Evolutionary conservation across 1,140 invertebrate genomes (phyloP), one percentile per base, ranked within the genome.

Genomic region (Cyphomyrmex costatus): DNA sequence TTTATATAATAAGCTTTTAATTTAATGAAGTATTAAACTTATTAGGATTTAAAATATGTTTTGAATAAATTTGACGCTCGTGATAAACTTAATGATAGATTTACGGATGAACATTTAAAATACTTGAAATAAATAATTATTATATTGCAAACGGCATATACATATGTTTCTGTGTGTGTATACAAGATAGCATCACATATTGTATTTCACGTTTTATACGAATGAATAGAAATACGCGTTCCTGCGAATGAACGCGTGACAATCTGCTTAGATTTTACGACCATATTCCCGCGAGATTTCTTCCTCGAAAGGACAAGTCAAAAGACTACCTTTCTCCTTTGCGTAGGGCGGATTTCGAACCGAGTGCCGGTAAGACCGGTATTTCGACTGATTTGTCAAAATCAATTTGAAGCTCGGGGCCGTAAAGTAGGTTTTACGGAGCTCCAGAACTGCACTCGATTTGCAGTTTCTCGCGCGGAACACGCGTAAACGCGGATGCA

Each of bases 351-450:
- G 30, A 21, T 24, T 63, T 74, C 56, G 6, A 2, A 51, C 5
- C 12, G 3, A n/a, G 24, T 12, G 36, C 12, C 24, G 36, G 30
- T 56, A 42, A 70, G 8, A 56, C 66, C n/a, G 36, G 42, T 58
- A 27, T 42, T 61, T 66, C 78, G 70, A 90, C 82, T 70, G 86
- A 85, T 87, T 85, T 65, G 88, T 76, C 80, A 60, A 84, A 90
- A 88, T 89, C 89, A 71, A 89, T 85, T 85, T 63, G 16, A 77
- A 30, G 5, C 56, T 73, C 61, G 12, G 12, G n/a, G 16, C 36
- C 42, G 36, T 60, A 51, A 56, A 56, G 42, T 10, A 53, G 51
- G 21, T 87, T 87, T 68, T 89, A 83, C 56, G 68, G 30, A 77
- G 33, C 49, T 58, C 12, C 24, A 46, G 5, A 56, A 60, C 53